These are phyloP conservation scores for Oxytorus armatus DNA, from an alignment of 2,888 invertebrate genomes.

Conservation along the genomic window DNA sequence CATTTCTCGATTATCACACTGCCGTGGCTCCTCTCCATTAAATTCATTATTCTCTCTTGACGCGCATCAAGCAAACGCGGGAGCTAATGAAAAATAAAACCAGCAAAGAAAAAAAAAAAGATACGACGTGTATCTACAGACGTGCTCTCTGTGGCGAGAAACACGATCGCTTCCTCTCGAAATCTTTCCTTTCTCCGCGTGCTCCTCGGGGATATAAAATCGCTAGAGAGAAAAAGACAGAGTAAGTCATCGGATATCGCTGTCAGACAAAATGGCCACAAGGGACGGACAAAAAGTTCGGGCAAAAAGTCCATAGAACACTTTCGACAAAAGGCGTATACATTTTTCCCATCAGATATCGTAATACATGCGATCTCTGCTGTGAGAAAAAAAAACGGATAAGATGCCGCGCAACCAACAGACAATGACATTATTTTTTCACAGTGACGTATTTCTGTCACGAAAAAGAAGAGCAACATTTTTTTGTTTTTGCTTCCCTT, in stretches of 20 bases:
- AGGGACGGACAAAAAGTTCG: background rate
- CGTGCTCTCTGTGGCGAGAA: constrained; percentile 35
- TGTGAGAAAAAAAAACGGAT: background rate
- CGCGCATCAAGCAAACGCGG: constrained; percentile 22
- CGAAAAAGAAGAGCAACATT: background rate
- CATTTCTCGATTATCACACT: constrained; percentile 1
- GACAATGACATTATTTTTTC: background rate
- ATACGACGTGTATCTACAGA: background rate
- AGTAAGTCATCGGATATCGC: constrained; percentile 29
- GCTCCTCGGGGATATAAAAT: constrained; percentile 17
- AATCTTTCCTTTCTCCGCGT: constrained; percentile 27
- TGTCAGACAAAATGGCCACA: background rate
- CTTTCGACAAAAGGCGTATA: too few relatives aligned
- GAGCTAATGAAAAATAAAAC: constrained; percentile 25
- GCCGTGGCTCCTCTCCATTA: constrained; percentile 19
- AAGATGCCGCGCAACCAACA: background rate
- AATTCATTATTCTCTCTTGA: constrained; percentile 36
- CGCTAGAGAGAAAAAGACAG: constrained; percentile 2
- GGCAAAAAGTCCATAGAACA: constrained; percentile 41
- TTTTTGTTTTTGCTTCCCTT: too few relatives aligned
- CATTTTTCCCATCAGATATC: constrained; percentile 28
- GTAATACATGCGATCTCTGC: background rate
- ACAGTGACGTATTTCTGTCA: background rate
- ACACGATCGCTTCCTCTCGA: constrained; percentile 46
- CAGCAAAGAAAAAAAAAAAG: constrained; percentile 13